These are phyloP conservation scores for Stegophylla sp. DNA, from an alignment of 2,888 invertebrate species.

Conservation along the genomic window DNA sequence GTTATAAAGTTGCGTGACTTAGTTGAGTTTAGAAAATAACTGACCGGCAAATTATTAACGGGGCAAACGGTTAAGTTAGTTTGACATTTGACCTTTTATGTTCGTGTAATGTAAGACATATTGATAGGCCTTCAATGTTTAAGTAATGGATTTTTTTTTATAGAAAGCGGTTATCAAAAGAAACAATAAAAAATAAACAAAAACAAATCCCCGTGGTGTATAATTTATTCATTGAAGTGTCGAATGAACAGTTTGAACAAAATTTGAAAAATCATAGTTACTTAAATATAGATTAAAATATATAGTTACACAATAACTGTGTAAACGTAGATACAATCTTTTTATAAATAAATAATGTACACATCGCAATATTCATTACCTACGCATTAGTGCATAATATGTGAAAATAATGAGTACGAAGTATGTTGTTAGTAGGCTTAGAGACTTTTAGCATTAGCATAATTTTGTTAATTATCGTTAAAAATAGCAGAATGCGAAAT, in stretches of 20 bases:
- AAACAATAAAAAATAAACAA: too few relatives aligned
- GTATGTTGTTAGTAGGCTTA: too few relatives aligned
- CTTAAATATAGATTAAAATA: not conserved
- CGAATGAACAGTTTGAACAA: not conserved
- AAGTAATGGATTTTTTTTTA: constrained; percentile 12
- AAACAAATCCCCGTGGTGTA: not conserved
- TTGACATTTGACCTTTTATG: constrained; percentile 42
- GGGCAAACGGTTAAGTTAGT: not conserved
- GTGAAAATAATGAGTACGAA: too few relatives aligned
- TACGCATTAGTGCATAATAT: too few relatives aligned
- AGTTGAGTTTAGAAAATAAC: not conserved
- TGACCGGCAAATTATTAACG: constrained; percentile 42
- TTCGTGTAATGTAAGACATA: not conserved
- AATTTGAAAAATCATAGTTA: not conserved
- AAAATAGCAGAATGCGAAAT: too few relatives aligned
- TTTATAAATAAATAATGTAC: too few relatives aligned
- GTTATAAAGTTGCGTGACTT: constrained; percentile 40
- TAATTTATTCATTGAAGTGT: not conserved
- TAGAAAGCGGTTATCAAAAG: not conserved
- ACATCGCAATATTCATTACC: too few relatives aligned
- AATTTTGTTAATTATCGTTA: too few relatives aligned
- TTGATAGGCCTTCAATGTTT: constrained; percentile 31
- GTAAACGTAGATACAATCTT: too few relatives aligned
- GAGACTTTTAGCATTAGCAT: too few relatives aligned
- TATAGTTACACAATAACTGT: too few relatives aligned